phyloP scores from a whole-genome alignment of 1,140 invertebrate species.

The Leptinotarsa undecemlineata region DNA sequence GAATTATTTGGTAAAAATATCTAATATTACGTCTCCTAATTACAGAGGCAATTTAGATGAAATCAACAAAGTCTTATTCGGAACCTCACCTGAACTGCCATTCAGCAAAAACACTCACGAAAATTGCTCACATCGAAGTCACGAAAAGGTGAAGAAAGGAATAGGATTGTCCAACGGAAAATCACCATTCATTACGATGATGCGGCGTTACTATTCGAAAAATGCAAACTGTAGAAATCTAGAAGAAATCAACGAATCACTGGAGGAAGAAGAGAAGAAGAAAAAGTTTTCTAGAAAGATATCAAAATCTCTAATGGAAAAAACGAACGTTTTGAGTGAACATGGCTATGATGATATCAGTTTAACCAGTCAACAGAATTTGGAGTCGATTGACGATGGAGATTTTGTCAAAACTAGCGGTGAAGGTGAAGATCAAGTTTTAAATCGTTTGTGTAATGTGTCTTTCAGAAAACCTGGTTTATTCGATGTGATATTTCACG shows the following conservation, averaged over 20 bases:
- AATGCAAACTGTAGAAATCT: constrained; percentile 20
- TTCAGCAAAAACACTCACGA: neutral
- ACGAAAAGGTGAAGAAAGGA: neutral
- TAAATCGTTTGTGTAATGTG: neutral
- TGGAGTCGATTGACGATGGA: neutral
- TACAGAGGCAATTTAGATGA: too few relatives aligned
- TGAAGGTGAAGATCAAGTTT: neutral
- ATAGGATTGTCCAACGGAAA: too few relatives aligned
- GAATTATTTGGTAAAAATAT: too few relatives aligned
- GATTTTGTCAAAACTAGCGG: neutral
- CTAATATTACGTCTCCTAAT: too few relatives aligned
- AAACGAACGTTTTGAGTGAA: neutral
- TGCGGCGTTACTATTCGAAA: constrained; percentile 18
- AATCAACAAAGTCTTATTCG: neutral
- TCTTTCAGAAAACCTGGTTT: neutral
- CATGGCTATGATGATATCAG: neutral
- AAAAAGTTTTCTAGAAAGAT: constrained; percentile 10
- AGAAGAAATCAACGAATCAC: constrained; percentile 32
- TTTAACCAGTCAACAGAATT: neutral
- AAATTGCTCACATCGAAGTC: neutral
- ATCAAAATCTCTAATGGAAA: neutral
- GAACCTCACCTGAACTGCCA: neutral
- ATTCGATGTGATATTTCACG: constrained; percentile 10
- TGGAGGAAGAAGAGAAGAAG: constrained; percentile 33
- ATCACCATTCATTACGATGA: neutral